Conservation (phyloP, 2,113 vertebrate species). For the Castor canadensis region DNA sequence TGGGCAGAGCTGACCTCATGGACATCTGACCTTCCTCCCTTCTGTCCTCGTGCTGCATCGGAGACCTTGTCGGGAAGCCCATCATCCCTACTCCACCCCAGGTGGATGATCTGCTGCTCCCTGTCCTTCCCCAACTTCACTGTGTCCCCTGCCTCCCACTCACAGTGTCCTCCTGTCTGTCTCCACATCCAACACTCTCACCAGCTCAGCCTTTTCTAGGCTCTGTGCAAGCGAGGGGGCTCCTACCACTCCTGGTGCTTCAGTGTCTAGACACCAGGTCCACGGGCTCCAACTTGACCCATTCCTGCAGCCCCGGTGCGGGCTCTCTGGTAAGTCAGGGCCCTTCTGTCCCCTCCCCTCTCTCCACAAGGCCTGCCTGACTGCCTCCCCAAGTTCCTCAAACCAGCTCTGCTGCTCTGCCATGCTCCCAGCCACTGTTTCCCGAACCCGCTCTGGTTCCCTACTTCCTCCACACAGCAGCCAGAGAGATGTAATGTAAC, state of each 20-base stretch:
- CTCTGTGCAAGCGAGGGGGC: neutral
- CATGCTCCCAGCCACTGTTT: neutral
- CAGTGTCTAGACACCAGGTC: fast-evolving
- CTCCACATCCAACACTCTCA: neutral
- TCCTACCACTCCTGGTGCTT: neutral
- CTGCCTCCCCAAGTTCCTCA: fast-evolving
- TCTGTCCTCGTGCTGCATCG: neutral
- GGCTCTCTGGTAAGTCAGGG: no score
- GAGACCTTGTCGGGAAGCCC: neutral
- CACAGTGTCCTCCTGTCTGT: no score
- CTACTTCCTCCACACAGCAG: neutral
- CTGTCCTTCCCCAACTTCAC: fast-evolving
- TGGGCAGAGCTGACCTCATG: fast-evolving
- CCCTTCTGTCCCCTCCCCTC: fast-evolving
- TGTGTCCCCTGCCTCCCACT: fast-evolving
- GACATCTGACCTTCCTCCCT: neutral
- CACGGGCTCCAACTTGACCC: no score
- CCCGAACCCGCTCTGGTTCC: neutral
- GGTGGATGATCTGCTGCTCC: no score
- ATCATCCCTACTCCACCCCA: neutral
- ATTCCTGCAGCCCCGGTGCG: no score
- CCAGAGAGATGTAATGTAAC: neutral
- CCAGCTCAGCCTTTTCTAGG: neutral
- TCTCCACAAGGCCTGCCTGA: fast-evolving
- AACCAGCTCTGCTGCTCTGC: fast-evolving